A percentile compares a stretch with the other conserved stretches of the same genome.
phyloP scores from a whole-genome alignment of 2,797 vertebrate species.

The Siniperca obscura region DNA sequence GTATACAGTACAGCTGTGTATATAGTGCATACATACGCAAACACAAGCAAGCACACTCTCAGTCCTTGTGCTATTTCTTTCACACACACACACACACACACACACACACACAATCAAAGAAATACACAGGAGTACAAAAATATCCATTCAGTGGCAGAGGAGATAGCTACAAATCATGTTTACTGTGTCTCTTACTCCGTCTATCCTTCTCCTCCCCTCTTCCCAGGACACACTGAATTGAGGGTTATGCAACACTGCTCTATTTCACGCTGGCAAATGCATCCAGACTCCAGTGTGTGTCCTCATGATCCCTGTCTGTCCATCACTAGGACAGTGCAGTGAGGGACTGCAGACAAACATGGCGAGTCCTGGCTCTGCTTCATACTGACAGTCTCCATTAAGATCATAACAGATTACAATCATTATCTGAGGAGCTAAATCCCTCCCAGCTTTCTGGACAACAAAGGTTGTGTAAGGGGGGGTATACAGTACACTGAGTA shows the following conservation, averaged over 20 bases:
- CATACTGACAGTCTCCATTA: slow-evolving; percentile 56
- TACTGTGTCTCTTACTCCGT: background rate
- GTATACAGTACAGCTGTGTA: background rate
- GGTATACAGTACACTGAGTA: background rate
- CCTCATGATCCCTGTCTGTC: slow-evolving; percentile 63
- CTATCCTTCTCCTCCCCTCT: slow-evolving; percentile 23
- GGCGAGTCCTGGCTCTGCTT: slow-evolving; percentile 36
- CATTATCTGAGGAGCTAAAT: slow-evolving; percentile 60
- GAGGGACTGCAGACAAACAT: slow-evolving; percentile 43
- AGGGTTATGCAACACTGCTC: slow-evolving; percentile 73
- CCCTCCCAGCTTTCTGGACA: slow-evolving; percentile 30
- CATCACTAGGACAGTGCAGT: slow-evolving; percentile 39
- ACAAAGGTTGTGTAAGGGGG: slow-evolving; percentile 38
- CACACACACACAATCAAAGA: background rate
- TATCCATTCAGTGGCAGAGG: slow-evolving; percentile 23
- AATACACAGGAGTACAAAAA: background rate
- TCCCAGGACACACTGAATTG: slow-evolving; percentile 43
- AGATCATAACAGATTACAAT: slow-evolving; percentile 66
- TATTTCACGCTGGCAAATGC: slow-evolving; percentile 53
- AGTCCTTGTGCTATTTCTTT: background rate
- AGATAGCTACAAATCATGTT: slow-evolving; percentile 16
- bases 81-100: slow-evolving; percentile 5
- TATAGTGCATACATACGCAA: background rate
- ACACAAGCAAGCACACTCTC: slow-evolving; percentile 29
- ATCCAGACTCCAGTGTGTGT: slow-evolving; percentile 54